phyloP scores from a whole-genome alignment of 1,140 invertebrate species.

The Epicauta chinensis region DNA sequence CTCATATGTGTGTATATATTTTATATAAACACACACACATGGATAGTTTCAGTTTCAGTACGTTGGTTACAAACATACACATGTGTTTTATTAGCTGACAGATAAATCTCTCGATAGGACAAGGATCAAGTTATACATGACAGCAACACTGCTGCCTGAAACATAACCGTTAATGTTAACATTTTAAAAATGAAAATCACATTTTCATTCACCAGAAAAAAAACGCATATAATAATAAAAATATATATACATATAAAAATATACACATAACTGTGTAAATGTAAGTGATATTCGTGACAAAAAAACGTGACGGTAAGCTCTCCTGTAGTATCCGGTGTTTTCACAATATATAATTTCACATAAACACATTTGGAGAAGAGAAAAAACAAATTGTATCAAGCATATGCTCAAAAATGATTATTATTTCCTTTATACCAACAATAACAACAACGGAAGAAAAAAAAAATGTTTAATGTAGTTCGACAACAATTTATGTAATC shows the following conservation, averaged over 20 bases:
- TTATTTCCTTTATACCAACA: too few species aligned
- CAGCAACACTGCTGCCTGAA: slow-evolving; percentile 5
- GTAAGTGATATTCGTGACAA: slow-evolving; percentile 9
- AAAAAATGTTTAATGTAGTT: too few species aligned
- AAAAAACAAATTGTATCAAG: background rate
- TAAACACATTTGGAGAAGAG: background rate
- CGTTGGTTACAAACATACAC: background rate
- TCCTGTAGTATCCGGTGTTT: too few species aligned
- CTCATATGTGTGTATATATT: too few species aligned
- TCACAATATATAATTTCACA: too few species aligned
- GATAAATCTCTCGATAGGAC: slow-evolving; percentile 9
- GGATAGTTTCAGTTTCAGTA: too few species aligned
- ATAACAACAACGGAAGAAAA: too few species aligned
- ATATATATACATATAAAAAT: too few species aligned
- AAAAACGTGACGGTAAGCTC: slow-evolving; percentile 6
- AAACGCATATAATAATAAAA: too few species aligned
- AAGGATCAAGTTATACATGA: slow-evolving; percentile 2
- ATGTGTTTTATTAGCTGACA: slow-evolving; percentile 17
- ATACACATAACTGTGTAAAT: background rate
- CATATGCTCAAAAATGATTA: too few species aligned
- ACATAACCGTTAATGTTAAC: slow-evolving; percentile 3
- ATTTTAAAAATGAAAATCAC: slow-evolving; percentile 14
- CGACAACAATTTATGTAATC: too few species aligned
- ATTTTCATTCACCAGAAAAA: background rate
- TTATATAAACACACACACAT: too few species aligned